Evolutionary conservation across 2,888 invertebrate species (phyloP).

Genomic region (Protula sp.): DNA sequence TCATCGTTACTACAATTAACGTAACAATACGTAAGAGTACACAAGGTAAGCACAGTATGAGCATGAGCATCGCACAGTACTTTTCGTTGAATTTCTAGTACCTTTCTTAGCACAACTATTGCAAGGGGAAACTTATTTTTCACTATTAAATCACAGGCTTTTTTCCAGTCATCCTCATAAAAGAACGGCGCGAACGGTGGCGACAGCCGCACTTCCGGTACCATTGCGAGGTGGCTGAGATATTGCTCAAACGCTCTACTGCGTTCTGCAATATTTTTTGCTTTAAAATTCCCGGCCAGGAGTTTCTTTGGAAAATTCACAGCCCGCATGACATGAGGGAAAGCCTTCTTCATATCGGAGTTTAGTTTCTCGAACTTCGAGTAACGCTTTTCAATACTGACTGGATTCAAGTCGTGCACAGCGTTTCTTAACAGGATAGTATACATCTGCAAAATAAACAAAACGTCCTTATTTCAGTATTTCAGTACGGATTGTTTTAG

Average conservation of each 20-base stretch:
- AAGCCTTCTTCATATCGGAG: slow-evolving; percentile 36
- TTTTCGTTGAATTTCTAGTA: no score
- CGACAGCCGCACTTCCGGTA: slow-evolving; percentile 42
- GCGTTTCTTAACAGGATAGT: neutral
- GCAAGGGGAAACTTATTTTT: no score
- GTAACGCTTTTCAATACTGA: slow-evolving; percentile 47
- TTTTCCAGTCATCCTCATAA: neutral
- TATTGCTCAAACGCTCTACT: slow-evolving; percentile 54
- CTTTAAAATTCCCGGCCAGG: slow-evolving; percentile 51
- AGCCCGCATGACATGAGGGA: slow-evolving; percentile 37
- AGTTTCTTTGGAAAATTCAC: slow-evolving; percentile 53
- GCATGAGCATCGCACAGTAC: no score
- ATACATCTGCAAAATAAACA: neutral
- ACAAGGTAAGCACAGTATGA: neutral
- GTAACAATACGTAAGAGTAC: neutral
- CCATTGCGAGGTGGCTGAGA: slow-evolving; percentile 45
- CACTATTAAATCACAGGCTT: no score
- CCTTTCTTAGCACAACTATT: no score
- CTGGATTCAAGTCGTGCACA: slow-evolving; percentile 22
- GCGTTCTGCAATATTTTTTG: slow-evolving; percentile 49
- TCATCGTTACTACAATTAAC: neutral
- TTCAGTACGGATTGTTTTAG: no score
- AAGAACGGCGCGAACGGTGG: neutral
- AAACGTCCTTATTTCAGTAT: no score
- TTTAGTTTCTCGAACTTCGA: slow-evolving; percentile 52